These are phyloP conservation scores for Danio albolineatus DNA, from an alignment of 2,797 vertebrate genomes.

Conservation along the genomic window DNA sequence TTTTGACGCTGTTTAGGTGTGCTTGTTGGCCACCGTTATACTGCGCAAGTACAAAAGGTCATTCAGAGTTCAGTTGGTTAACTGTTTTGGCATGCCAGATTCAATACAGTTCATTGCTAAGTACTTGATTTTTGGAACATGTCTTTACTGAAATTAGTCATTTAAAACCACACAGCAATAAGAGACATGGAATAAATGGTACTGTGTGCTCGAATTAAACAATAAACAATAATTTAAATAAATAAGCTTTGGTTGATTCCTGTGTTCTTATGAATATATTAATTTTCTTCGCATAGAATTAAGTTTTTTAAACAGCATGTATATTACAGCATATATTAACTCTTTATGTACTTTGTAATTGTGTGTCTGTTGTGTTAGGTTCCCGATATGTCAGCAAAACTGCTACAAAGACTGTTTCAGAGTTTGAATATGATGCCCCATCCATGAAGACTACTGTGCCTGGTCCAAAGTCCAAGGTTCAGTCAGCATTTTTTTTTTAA, in stretches of 20 bases:
- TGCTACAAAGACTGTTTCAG: constrained; percentile 87
- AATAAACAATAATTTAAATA: neutral
- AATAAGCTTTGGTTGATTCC: neutral
- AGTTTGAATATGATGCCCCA: constrained; percentile 92
- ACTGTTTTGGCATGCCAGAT: neutral
- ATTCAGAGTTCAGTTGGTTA: neutral
- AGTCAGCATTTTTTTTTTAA: neutral
- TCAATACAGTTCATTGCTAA: neutral
- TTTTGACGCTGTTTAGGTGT: neutral
- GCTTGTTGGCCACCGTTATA: neutral
- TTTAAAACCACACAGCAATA: too few species aligned
- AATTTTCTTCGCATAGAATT: neutral
- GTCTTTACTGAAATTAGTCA: neutral
- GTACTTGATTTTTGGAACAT: neutral
- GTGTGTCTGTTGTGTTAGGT: constrained; percentile 68
- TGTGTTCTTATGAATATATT: neutral
- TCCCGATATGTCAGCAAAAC: constrained; percentile 88
- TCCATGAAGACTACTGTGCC: constrained; percentile 96
- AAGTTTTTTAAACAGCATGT: neutral
- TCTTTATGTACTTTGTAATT: neutral
- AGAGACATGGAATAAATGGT: neutral
- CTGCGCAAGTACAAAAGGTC: neutral
- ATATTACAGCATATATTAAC: neutral
- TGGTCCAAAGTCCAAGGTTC: constrained; percentile 86
- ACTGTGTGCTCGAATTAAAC: neutral